Base-by-base conservation (phyloP, 2,888 invertebrate species). In the Terebella lapidaria region DNA sequence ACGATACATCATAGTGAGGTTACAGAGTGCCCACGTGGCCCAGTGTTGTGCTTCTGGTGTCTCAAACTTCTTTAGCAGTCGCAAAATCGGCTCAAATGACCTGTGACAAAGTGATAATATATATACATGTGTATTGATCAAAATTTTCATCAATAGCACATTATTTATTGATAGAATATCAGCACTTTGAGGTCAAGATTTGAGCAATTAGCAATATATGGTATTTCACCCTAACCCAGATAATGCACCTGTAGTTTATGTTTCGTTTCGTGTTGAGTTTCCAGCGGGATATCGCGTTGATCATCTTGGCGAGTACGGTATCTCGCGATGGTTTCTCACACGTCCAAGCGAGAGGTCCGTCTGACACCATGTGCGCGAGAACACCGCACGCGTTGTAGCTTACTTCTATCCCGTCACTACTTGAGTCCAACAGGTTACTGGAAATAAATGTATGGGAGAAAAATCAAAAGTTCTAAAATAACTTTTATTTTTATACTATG, bases 21-120 rank as follows among this genome's bases (percentile, higher is more conserved):
- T 97, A 54, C 95, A 94, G 62, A 97, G 84, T 0, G 96, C 96
- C 96, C 96, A 97, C 4, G 91, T 89, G 1, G 95, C 94, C 96
- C 96, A 96, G 78, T 92, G 89, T 79, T 94, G 94, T 79, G 93
- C 94, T 78, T 91, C 88, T 0, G 92, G 90, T 1, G 94, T 93
- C 71, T 89, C 87, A 58, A 89, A 87, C 49, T 72, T 65, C 64
- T 87, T 85, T 52, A 94, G 85, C 64, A 97, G 83, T 65, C 90
- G 86, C 26, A 97, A 84, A 64, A 97, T 94, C 0, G 97, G 97
- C 76, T 92, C 89, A 83, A 97, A 96, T 29, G 92, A 92, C 66
- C 94, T 82, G 70, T 2, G 59, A 54, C 26, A 18, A 20, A 26
- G n/a, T 46, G n/a, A 55, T 24, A 49, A 49, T 49, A 49, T 49